Base-by-base conservation (phyloP, 2,797 vertebrate species). In the Malacoctenus gilli region DNA sequence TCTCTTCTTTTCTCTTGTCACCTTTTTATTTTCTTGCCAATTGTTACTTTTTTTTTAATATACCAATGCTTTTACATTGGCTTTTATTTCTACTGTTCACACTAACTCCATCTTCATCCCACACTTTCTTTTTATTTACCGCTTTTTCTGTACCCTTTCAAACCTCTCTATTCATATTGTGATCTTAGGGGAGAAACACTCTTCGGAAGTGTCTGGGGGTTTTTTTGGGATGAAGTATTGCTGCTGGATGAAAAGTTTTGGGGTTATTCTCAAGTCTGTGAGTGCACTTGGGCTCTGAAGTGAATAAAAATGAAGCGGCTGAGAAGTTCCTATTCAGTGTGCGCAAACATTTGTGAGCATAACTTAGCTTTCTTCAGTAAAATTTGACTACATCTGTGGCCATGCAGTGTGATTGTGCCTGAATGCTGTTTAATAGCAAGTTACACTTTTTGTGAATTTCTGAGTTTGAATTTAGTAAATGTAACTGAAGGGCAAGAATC, bases 161-260 rank as follows among this genome's bases (percentile, higher is more conserved):
- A 28, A 6, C 25, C 9, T 28, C 6, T 28, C 25, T 28, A 28
- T 28, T 28, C 9, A 28, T 5, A 6, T 28, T 28, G 25, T 28
- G 25, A 28, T 4, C 25, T 6, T 4, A 9, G 25, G 25, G 25
- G 6, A 6, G 9, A 28, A 9, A 9, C 5, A 9, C 25, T 4
- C 25, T 9, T 28, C 25, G 4, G 25, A 28, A 22, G 42, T 16
- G 21, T 30, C 4, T 42, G 46, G 57, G 39, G 44, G 58, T 57
- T 63, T 51, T n/a, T 8, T 47, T 42, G 36, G n/a, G n/a, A n/a
- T n/a, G 31, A 74, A 65, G 22, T 65, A 42, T 67, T 23, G 25
- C 65, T 64, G 55, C 46, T 57, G 34, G 41, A 55, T 48, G 62
- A 50, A 66, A 68, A 57, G 0, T 18, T 72, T 63, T 77, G 79